These are phyloP conservation scores for Lycia hirtaria DNA, from an alignment of 2,888 invertebrate genomes.

Conservation along the genomic window DNA sequence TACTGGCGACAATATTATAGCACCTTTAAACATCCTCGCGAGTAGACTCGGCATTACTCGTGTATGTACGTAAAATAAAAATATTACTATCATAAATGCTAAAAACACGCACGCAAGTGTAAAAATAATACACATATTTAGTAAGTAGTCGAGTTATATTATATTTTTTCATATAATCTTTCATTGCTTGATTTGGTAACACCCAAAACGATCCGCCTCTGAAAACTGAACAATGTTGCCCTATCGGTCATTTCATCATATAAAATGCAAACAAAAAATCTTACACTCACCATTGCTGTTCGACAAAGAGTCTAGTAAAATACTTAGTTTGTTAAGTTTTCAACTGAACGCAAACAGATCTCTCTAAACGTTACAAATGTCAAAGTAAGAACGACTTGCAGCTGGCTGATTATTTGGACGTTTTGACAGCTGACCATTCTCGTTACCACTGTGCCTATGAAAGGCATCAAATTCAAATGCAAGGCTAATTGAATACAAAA, in stretches of 20 bases:
- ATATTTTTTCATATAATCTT: too few species aligned
- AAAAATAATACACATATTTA: too few species aligned
- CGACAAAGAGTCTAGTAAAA: neutral
- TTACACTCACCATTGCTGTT: constrained; percentile 47
- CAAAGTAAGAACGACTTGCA: constrained; percentile 38
- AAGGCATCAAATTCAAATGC: constrained; percentile 82
- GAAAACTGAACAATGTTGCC: constrained; percentile 78
- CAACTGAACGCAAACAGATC: constrained; percentile 36
- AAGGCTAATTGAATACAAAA: constrained; percentile 85
- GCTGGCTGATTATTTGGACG: constrained; percentile 81
- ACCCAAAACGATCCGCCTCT: constrained; percentile 75
- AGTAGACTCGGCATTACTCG: too few species aligned
- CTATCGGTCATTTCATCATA: constrained; percentile 48
- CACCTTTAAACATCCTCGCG: too few species aligned
- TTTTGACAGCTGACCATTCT: constrained; percentile 85
- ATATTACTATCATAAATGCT: too few species aligned
- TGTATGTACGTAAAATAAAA: too few species aligned
- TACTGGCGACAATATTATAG: too few species aligned
- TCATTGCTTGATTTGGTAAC: constrained; percentile 75
- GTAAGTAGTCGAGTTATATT: too few species aligned
- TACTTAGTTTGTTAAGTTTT: constrained; percentile 12
- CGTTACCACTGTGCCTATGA: constrained; percentile 83
- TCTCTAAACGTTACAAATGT: constrained; percentile 37
- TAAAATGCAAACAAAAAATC: constrained; percentile 39
- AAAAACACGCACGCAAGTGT: too few species aligned